Base-by-base conservation (phyloP, 2,113 vertebrate genomes). In the Athene cunicularia region DNA sequence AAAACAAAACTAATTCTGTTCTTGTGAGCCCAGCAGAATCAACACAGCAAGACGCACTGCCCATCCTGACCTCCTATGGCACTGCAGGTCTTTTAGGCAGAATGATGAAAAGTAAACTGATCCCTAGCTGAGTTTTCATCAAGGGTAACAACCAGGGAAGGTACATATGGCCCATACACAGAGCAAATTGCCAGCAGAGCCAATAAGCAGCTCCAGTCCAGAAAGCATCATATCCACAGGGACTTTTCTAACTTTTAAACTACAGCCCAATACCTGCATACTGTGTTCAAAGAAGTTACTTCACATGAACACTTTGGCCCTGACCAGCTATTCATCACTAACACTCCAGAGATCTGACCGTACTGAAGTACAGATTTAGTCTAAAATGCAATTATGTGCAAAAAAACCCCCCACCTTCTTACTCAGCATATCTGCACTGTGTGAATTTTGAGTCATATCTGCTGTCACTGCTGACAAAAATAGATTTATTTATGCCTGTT, bases 381-480 rank as follows among this genome's bases (percentile, higher is more conserved):
- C 80, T 94, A 87, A 91, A 94, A 95, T 64, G 86, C 70, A 94
- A 86, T 84, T 90, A 86, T 72, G 62, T 55, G 47, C 62, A 81
- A 72, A 92, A 80, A 80, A 59, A 33, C 5, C 0, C 11, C 18
- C 52, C 76, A 94, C 93, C 62, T 90, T 95, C 86, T 97, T 96
- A 97, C 89, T 97, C 96, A 97, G 96, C 93, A 93, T 87, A 97
- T 95, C 91, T 85, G 58, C 93, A 67, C 49, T 91, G 86, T 80
- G 90, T 71, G 93, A 94, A 95, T 97, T 96, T 95, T 95, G 93
- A 96, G 80, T 97, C 93, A 82, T 91, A 93, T 82, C 94, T 96
- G 89, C 95, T 95, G 74, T 62, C 6, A 5, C 71, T 73, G 84
- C 39, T 0, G 45, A 80, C 74, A 70, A 87, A 97, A 96, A 96